These are phyloP conservation scores for Andrena bucephala DNA, from an alignment of 2,888 invertebrate genomes.

Conservation along the genomic window DNA sequence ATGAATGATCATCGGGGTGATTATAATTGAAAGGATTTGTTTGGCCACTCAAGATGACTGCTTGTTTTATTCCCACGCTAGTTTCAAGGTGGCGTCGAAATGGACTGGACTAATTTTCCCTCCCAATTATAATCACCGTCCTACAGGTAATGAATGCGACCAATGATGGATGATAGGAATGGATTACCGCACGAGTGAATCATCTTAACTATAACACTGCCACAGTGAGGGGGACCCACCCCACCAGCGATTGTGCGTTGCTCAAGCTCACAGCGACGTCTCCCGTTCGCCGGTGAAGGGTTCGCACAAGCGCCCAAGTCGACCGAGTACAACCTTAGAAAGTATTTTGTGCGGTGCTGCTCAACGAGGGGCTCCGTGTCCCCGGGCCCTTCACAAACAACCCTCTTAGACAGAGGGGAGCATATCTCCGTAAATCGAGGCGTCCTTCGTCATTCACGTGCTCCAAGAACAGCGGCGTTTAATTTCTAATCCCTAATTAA, in stretches of 20 bases:
- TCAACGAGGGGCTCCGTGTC: constrained; percentile 2
- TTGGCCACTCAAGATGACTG: no score
- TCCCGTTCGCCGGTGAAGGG: constrained; percentile 1
- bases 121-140: not conserved
- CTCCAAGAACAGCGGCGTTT: not conserved
- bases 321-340: constrained; percentile 13
- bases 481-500: constrained; percentile 21
- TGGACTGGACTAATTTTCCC: no score
- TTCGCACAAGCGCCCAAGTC: not conserved
- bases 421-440: not conserved
- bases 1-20: not conserved
- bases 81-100: no score
- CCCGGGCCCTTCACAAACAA: not conserved
- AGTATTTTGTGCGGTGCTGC: constrained; percentile 42
- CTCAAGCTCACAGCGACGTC: constrained; percentile 55
- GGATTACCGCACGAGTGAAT: not conserved
- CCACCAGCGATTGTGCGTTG: constrained; percentile 62
- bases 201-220: constrained; percentile 14
- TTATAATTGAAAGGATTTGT: no score
- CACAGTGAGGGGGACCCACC: not conserved
- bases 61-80: no score
- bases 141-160: not conserved
- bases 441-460: constrained; percentile 20
- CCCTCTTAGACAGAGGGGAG: not conserved
- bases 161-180: not conserved